phyloP scores from a whole-genome alignment of 2,888 invertebrate genomes.

The Pammene fasciana region DNA sequence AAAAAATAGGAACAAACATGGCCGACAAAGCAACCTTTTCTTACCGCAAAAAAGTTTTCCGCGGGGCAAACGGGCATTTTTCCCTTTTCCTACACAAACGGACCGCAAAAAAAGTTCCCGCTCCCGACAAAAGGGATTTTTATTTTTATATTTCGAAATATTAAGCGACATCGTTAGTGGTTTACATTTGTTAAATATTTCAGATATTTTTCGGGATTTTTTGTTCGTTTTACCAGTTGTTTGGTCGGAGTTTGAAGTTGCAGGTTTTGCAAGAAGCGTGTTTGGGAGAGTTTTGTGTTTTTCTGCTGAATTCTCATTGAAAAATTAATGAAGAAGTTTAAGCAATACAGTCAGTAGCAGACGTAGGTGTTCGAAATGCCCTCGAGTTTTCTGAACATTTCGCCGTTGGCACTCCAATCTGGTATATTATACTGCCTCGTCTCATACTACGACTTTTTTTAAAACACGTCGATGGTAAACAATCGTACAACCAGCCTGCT shows the following conservation, averaged over 20 bases:
- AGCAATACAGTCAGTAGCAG: neutral
- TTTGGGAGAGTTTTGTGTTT: slow-evolving; percentile 16
- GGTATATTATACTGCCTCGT: too few relatives aligned
- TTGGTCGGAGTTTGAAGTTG: slow-evolving; percentile 11
- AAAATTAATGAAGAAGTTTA: slow-evolving; percentile 30
- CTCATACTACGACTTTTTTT: too few relatives aligned
- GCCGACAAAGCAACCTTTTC: slow-evolving; percentile 76
- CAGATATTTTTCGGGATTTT: slow-evolving; percentile 69
- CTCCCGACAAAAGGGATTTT: slow-evolving; percentile 72
- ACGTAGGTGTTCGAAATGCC: neutral
- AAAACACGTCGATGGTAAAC: too few relatives aligned
- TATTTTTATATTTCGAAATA: slow-evolving; percentile 76
- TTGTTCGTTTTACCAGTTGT: slow-evolving; percentile 20
- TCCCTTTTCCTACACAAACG: slow-evolving; percentile 74
- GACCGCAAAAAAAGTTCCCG: slow-evolving; percentile 76
- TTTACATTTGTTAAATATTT: slow-evolving; percentile 80
- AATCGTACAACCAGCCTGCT: too few relatives aligned
- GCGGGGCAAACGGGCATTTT: slow-evolving; percentile 73
- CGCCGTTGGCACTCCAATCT: too few relatives aligned
- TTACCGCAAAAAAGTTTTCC: slow-evolving; percentile 81
- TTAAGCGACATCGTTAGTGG: slow-evolving; percentile 81
- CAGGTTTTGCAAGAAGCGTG: slow-evolving; percentile 18
- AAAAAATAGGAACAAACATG: slow-evolving; percentile 55
- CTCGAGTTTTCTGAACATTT: too few relatives aligned
- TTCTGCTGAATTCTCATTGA: slow-evolving; percentile 28